Evolutionary conservation across 2,797 vertebrate species (phyloP), one percentile per base, ranked within the genome.

Genomic region (Strix occidentalis): DNA sequence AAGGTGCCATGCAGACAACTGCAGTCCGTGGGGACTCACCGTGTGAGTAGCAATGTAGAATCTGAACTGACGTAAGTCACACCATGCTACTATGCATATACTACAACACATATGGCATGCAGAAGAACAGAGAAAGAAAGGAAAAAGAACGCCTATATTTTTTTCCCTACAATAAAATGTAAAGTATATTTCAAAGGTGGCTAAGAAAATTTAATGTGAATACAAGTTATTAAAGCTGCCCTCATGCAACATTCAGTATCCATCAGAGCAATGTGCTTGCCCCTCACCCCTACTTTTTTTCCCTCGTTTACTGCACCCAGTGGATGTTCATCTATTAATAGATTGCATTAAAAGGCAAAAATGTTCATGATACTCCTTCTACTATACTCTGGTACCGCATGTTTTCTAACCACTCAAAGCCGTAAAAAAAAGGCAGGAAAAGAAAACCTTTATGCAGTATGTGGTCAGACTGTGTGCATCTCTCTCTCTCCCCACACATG

Each of bases 111-210:
- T 11, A 86, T 0, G 23, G 69, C 95, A 95, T 72, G 89, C 90
- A 84, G 54, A 84, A 93, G 35, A 83, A 94, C 48, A 92, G 70
- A 84, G 54, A 78, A 78, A 35, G 69, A 71, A 41, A 83, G 87
- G 61, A 74, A 61, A 26, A 91, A 80, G 72, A 77, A 51, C 5
- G 7, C 39, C 53, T 82, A 1, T 10, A 9, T 54, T 37, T 25
- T 50, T 50, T 8, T 4, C 13, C 50, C 60, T 87, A 26, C 37
- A 39, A 23, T 57, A 90, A 83, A 79, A 61, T 46, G 29, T 51
- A 19, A 66, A 84, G 28, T 37, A 20, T 66, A 58, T 66, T 82
- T 93, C 41, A 60, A 29, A 54, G 10, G 24, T 33, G 35, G 10
- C 75, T 46, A 80, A 48, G 45, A 82, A 90, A 57, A 85, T 31